phyloP scores from a whole-genome alignment of 2,888 invertebrate species.

The Panorpa germanica region DNA sequence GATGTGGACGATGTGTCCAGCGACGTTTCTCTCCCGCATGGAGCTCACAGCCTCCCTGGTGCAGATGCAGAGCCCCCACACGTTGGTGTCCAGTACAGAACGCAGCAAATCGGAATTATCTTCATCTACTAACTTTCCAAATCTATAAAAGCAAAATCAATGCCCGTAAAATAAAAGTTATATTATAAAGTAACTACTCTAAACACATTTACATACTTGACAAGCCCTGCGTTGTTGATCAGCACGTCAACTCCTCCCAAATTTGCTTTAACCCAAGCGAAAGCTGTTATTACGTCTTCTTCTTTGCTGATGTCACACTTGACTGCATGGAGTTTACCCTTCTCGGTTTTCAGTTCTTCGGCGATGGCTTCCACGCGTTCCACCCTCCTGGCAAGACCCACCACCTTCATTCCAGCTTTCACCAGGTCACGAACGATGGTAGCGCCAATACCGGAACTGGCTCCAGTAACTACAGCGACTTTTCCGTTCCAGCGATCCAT shows the following conservation, averaged over 20 bases:
- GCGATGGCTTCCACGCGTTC: slow-evolving; percentile 25
- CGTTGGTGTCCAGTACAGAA: slow-evolving; percentile 29
- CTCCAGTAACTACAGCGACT: slow-evolving; percentile 25
- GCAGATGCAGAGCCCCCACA: slow-evolving; percentile 33
- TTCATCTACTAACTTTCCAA: no score
- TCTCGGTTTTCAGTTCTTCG: no score
- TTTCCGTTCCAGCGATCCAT: slow-evolving; percentile 19
- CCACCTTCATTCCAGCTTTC: slow-evolving; percentile 27
- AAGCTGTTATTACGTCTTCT: no score
- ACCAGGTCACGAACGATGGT: slow-evolving; percentile 21
- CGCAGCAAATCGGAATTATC: slow-evolving; percentile 16
- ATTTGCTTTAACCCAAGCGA: no score
- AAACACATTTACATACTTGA: no score
- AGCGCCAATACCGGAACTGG: slow-evolving; percentile 27
- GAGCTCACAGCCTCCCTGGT: slow-evolving; percentile 31
- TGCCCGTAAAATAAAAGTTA: no score
- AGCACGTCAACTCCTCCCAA: no score
- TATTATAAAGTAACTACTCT: no score
- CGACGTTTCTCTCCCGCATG: slow-evolving; percentile 28
- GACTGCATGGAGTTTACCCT: no score
- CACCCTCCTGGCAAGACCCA: slow-evolving; percentile 29
- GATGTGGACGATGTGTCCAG: slow-evolving; percentile 39
- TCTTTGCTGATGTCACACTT: no score
- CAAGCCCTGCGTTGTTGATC: no score
- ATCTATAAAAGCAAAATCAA: no score